A percentile compares a stretch with the other conserved stretches of the same genome.
Evolutionary conservation across 2,113 vertebrate species (phyloP).

Genomic region (Phaetusa simplex): DNA sequence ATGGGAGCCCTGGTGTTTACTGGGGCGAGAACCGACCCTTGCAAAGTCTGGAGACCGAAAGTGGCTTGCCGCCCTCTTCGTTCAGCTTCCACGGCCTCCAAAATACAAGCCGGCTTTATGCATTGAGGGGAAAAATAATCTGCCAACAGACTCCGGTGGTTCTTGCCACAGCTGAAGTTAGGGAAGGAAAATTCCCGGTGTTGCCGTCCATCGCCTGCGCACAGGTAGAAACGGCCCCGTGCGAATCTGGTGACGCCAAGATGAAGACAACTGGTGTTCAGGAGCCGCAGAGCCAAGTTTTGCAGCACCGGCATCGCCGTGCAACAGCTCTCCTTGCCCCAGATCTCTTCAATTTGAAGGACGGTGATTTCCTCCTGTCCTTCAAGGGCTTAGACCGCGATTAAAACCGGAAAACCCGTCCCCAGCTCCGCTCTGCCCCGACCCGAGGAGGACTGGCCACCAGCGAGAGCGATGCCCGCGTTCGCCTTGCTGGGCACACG

Average conservation of each 20-base stretch:
- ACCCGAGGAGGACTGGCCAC: not conserved
- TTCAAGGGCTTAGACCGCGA: not conserved
- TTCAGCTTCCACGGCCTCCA: not conserved
- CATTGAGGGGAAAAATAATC: not conserved
- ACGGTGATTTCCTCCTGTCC: not conserved
- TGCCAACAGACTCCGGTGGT: not conserved
- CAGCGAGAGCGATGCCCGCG: fast-evolving
- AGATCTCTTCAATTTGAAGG: not conserved
- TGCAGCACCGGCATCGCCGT: fast-evolving
- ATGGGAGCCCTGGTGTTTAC: fast-evolving
- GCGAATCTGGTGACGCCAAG: not conserved
- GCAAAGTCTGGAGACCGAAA: not conserved
- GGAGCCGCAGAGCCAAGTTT: not conserved
- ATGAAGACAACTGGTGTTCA: not conserved
- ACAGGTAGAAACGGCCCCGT: fast-evolving
- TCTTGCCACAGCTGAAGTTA: not conserved
- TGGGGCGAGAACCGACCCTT: fast-evolving
- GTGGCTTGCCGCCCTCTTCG: fast-evolving
- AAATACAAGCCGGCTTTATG: not conserved
- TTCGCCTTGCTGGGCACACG: not conserved
- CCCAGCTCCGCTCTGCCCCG: not conserved
- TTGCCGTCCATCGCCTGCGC: fast-evolving
- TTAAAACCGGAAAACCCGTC: not conserved
- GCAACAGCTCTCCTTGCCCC: not conserved
- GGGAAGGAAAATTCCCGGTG: not conserved